phyloP scores from a whole-genome alignment of 2,797 vertebrate genomes.

The Fratercula arctica region DNA sequence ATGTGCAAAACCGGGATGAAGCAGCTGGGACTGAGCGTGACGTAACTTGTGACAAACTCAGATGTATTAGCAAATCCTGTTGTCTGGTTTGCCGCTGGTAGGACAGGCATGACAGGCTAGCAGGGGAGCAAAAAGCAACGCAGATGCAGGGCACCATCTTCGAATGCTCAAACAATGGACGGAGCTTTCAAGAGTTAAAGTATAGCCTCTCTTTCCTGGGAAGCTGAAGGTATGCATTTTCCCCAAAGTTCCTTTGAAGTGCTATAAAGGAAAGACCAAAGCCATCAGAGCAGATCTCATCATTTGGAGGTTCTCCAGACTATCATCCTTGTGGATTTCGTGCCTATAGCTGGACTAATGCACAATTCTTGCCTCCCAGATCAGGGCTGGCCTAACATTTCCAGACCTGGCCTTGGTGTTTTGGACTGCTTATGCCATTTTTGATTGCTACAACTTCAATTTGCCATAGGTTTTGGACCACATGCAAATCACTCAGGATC shows the following conservation, averaged over 20 bases:
- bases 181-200: neutral
- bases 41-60: neutral
- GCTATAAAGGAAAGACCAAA: neutral
- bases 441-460: neutral
- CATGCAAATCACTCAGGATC: neutral
- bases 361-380: neutral
- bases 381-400: neutral
- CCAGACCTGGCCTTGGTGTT: neutral
- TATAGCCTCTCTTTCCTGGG: neutral
- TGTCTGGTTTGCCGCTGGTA: neutral
- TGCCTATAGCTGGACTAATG: neutral
- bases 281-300: neutral
- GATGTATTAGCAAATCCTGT: neutral
- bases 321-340: neutral
- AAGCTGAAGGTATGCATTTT: neutral
- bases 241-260: neutral
- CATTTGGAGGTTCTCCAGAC: neutral
- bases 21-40: fast-evolving
- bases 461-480: neutral
- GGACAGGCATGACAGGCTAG: neutral
- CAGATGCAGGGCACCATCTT: neutral
- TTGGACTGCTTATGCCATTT: neutral
- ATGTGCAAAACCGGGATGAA: neutral
- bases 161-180: neutral
- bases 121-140: neutral